phyloP scores from a whole-genome alignment of 2,113 vertebrate species.

The Macrotis lagotis region DNA sequence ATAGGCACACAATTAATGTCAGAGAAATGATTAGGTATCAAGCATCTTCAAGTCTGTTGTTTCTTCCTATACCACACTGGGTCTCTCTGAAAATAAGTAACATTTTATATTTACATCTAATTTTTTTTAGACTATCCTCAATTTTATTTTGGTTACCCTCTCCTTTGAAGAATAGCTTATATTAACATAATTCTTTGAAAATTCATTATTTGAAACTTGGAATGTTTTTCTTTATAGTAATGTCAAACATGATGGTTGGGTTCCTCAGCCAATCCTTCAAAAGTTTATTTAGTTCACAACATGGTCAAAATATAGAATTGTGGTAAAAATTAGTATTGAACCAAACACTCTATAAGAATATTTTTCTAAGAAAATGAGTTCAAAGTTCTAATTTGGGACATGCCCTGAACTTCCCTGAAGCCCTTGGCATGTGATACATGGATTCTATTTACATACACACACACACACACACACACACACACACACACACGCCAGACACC shows the following conservation, averaged over 20 bases:
- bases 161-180: background rate
- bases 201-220: background rate
- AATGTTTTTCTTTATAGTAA: background rate
- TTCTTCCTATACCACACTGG: background rate
- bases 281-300: background rate
- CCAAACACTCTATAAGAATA: background rate
- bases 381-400: background rate
- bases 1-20: background rate
- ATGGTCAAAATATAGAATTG: background rate
- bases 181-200: background rate
- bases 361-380: background rate
- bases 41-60: background rate
- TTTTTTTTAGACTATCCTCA: background rate
- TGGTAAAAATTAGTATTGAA: background rate
- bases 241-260: background rate
- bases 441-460: background rate
- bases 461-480: background rate
- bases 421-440: background rate
- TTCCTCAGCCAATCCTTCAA: background rate
- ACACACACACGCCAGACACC: background rate
- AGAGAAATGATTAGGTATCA: background rate
- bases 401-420: background rate
- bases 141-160: background rate
- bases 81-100: background rate
- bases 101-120: background rate